Base-by-base conservation (phyloP, 2,797 vertebrate genomes). In the Xiphophorus birchmanni region DNA sequence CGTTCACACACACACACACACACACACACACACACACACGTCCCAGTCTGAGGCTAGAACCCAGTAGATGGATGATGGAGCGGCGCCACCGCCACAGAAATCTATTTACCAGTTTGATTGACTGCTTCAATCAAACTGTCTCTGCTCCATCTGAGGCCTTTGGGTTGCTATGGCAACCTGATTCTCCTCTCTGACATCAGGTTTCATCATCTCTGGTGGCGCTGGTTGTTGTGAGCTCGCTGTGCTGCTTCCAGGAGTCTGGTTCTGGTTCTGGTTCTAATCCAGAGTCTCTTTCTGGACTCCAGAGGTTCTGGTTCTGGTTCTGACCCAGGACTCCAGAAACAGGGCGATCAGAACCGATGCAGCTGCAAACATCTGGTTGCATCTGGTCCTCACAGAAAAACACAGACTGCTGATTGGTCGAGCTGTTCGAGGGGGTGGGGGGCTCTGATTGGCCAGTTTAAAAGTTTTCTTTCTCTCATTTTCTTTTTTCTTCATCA, bases 381-480 rank as follows among this genome's bases (percentile, higher is more conserved):
- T 23, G 5, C 29, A 18, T 45, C 44, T n/a, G 23, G 26, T 60
- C 40, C 54, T 60, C 54, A 21, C 37, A 60, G 40, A 80, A 73
- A 56, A 42, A 76, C 75, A 18, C 72, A 52, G 73, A 74, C 87
- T 58, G 79, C 92, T 92, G 94, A 94, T 90, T 95, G 95, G 92
- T 89, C 78, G 87, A 93, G 90, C 79, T 87, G 88, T 94, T 92
- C 91, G 92, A 90, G 93, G 90, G 88, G 88, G 89, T n/a, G n/a
- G n/a, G 35, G 75, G 87, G 75, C 52, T 23, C 76, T 89, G 89
- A 95, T 96, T 96, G 95, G 95, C 87, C 90, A 86, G 78, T 83
- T 52, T 5, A 17, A 79, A 87, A 84, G 91, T 83, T 77, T 86
- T 86, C 80, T 63, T 78, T 48, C 78, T 76, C 37, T 58, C 69